phyloP scores from a whole-genome alignment of 1,140 invertebrate species.

The Campoletis sonorensis region DNA sequence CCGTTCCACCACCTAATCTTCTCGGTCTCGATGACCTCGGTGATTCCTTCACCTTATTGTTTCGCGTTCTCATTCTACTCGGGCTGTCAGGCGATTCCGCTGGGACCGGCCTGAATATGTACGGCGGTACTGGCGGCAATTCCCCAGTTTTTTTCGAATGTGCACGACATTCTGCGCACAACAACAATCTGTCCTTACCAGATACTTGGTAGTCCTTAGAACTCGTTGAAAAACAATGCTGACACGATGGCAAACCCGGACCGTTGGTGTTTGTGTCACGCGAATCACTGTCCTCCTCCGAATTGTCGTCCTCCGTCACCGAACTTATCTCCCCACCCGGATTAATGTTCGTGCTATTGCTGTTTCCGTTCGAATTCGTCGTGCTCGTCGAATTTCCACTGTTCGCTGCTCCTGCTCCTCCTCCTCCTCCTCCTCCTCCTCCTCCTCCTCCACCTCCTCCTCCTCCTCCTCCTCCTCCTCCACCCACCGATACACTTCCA shows the following conservation, averaged over 20 bases:
- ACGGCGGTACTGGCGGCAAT: conserved; percentile 81
- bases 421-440: no score
- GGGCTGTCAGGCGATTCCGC: conserved; percentile 87
- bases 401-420: conserved; percentile 13
- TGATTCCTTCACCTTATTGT: conserved; percentile 89
- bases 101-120: conserved; percentile 85
- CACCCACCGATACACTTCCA: conserved; percentile 49
- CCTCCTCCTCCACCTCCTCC: no score
- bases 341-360: conserved; percentile 61
- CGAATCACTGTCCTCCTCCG: conserved; percentile 95
- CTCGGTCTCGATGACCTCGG: conserved; percentile 81
- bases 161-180: conserved; percentile 89
- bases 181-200: conserved; percentile 85
- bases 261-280: conserved; percentile 81
- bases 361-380: background rate
- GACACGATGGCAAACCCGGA: conserved; percentile 70
- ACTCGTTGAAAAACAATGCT: conserved; percentile 82
- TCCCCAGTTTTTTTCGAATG: conserved; percentile 92
- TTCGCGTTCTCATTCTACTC: conserved; percentile 91
- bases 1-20: conserved; percentile 81
- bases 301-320: conserved; percentile 95
- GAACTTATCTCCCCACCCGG: conserved; percentile 87
- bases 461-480: no score
- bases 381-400: background rate
- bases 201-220: conserved; percentile 81